These are phyloP conservation scores for Phymatocera aterrima DNA, from an alignment of 2,888 invertebrate genomes.

Conservation along the genomic window DNA sequence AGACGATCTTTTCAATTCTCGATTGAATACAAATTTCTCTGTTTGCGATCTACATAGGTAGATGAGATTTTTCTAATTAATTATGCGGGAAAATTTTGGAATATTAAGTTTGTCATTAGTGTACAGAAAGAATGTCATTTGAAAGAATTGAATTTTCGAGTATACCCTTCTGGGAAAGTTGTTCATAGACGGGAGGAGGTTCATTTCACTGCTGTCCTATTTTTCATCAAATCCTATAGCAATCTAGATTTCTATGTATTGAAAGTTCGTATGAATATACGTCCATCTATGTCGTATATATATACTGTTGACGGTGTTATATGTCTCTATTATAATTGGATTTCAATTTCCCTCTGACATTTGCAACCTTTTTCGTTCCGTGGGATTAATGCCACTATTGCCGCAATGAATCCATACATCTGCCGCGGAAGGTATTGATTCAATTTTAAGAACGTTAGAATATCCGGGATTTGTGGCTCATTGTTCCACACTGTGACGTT, in stretches of 20 bases:
- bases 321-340: constrained; percentile 1
- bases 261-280: not conserved
- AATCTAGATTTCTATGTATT: not conserved
- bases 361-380: constrained; percentile 28
- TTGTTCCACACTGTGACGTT: not conserved
- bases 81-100: too few species aligned
- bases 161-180: too few species aligned
- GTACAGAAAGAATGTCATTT: too few species aligned
- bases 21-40: not conserved
- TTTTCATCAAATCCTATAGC: too few species aligned
- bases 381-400: constrained; percentile 34
- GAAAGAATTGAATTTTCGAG: too few species aligned
- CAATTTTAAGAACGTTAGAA: constrained; percentile 15
- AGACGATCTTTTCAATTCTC: too few species aligned
- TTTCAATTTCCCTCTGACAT: constrained; percentile 2
- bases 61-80: too few species aligned
- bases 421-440: constrained; percentile 3
- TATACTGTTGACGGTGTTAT: not conserved
- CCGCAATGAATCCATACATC: constrained; percentile 34
- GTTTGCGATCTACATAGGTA: too few species aligned
- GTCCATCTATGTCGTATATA: not conserved
- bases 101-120: too few species aligned
- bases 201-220: too few species aligned
- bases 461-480: not conserved
- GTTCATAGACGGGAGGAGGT: too few species aligned